A percentile compares a stretch with the other conserved stretches of the same genome.
Evolutionary conservation across 1,140 invertebrate species (phyloP).

Genomic region (Apis cerana): DNA sequence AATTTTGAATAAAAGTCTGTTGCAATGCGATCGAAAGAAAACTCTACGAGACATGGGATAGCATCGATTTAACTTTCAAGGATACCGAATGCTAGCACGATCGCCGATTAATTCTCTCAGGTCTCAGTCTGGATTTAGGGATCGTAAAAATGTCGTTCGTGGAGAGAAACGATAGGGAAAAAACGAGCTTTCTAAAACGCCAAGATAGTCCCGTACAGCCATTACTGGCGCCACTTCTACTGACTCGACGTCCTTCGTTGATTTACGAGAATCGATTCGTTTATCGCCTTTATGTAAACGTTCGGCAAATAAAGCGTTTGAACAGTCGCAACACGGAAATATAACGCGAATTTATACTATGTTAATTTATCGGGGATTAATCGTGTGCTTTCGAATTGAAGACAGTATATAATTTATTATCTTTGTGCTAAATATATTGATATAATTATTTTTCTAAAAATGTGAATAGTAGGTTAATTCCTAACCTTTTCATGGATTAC

Average conservation of each 20-base stretch:
- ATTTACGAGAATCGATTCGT: slow-evolving; percentile 34
- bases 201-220: slow-evolving; percentile 29
- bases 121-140: slow-evolving; percentile 43
- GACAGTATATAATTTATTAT: neutral
- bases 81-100: slow-evolving; percentile 17
- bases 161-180: slow-evolving; percentile 35
- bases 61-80: slow-evolving; percentile 24
- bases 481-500: too few relatives aligned
- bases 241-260: neutral
- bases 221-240: slow-evolving; percentile 20
- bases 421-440: neutral
- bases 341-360: neutral
- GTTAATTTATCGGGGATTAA: neutral
- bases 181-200: slow-evolving; percentile 43
- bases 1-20: neutral
- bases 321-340: slow-evolving; percentile 18
- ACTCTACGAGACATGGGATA: neutral
- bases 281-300: slow-evolving; percentile 44
- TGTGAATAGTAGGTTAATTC: neutral
- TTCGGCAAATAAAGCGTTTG: slow-evolving; percentile 21
- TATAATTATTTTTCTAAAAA: neutral
- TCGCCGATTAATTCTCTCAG: slow-evolving; percentile 40
- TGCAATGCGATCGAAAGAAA: neutral
- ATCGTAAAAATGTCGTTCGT: slow-evolving; percentile 49
- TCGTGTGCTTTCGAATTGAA: neutral